Percentiles rank a stretch among this genome's conserved stretches.
These are phyloP conservation scores for Sylvia atricapilla DNA, from an alignment of 2,113 vertebrate species.

Conservation along the genomic window DNA sequence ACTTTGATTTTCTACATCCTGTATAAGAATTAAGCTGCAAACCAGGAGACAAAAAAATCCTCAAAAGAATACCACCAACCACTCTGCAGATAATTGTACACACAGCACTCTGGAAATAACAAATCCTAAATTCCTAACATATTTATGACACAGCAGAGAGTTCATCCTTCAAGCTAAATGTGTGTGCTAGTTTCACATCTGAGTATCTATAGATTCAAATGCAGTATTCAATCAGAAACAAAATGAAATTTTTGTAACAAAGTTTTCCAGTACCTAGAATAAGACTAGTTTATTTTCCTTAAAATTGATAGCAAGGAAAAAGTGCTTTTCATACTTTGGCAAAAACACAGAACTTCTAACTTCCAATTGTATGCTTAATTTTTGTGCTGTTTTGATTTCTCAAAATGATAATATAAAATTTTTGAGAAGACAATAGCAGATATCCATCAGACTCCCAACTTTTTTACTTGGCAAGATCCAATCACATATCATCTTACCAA, in stretches of 20 bases:
- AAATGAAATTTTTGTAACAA: not conserved
- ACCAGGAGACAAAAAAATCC: not conserved
- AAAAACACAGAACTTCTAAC: not conserved
- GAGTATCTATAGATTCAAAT: not conserved
- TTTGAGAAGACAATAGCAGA: not conserved
- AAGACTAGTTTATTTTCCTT: not conserved
- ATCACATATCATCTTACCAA: not conserved
- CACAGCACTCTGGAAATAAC: not conserved
- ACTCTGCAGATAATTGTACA: not conserved
- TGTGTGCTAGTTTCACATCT: not conserved
- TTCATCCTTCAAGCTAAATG: not conserved
- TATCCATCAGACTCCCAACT: not conserved
- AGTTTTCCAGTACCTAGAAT: not conserved
- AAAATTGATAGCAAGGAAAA: not conserved
- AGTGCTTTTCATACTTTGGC: not conserved
- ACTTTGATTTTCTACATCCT: not conserved
- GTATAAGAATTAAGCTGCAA: not conserved
- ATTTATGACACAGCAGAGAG: not conserved
- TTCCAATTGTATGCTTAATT: not conserved
- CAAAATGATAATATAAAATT: not conserved
- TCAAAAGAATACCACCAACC: not conserved
- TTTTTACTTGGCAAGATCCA: not conserved
- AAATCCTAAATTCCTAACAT: not conserved
- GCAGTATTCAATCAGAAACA: not conserved
- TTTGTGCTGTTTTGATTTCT: not conserved